A percentile compares a stretch with the other conserved stretches of the same genome.
Conservation (phyloP, 2,888 invertebrate genomes). For the Villa cingulata region DNA sequence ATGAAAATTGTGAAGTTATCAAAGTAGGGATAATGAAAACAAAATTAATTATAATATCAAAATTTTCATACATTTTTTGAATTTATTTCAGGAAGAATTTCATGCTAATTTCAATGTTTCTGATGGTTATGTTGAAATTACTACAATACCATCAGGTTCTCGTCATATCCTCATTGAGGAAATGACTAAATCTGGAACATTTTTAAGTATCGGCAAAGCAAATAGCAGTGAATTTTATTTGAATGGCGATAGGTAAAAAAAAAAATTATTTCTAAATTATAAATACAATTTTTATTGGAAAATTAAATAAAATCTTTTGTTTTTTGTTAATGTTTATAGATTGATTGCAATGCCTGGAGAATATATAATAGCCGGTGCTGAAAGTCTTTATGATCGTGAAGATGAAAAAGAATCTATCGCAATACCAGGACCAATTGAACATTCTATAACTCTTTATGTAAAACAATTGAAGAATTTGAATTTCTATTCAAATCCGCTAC, state of each 20-base stretch:
- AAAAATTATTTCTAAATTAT: background rate
- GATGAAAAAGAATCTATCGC: slow-evolving; percentile 66
- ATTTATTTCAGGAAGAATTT: slow-evolving; percentile 14
- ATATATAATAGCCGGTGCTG: slow-evolving; percentile 66
- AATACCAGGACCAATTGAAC: slow-evolving; percentile 68
- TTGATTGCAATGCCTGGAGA: slow-evolving; percentile 61
- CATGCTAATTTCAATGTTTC: slow-evolving; percentile 41
- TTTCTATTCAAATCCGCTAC: too few species aligned
- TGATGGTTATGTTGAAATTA: slow-evolving; percentile 45
- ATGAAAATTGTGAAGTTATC: slow-evolving; percentile 62
- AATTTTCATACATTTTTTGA: too few species aligned
- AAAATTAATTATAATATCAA: too few species aligned
- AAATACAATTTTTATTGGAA: too few species aligned
- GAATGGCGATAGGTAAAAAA: slow-evolving; percentile 57
- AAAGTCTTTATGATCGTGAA: slow-evolving; percentile 63
- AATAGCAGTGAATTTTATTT: slow-evolving; percentile 58
- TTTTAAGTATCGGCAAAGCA: slow-evolving; percentile 61
- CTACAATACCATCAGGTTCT: slow-evolving; percentile 63
- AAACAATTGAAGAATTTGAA: slow-evolving; percentile 17
- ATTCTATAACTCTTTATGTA: slow-evolving; percentile 71
- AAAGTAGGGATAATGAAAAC: slow-evolving; percentile 30
- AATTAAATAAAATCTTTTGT: too few species aligned
- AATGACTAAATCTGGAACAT: slow-evolving; percentile 60
- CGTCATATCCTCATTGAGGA: slow-evolving; percentile 67
- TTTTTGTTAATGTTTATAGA: slow-evolving; percentile 33